phyloP scores from a whole-genome alignment of 2,888 invertebrate species.

The Pelosia muscerda region DNA sequence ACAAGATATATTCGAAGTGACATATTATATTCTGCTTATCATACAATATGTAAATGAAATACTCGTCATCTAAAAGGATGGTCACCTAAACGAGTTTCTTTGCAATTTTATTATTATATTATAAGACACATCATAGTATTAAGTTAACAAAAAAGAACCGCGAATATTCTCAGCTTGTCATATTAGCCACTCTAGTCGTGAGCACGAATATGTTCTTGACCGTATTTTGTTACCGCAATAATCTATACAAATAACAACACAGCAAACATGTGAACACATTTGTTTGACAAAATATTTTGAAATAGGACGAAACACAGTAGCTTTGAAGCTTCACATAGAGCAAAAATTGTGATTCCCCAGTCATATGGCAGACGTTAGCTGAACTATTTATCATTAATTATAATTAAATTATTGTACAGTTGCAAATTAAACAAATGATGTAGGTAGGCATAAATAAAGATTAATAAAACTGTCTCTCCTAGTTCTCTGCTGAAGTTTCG shows the following conservation, averaged over 20 bases:
- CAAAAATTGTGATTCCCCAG: constrained; percentile 49
- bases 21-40: constrained; percentile 19
- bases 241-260: constrained; percentile 29
- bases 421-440: background rate
- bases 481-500: too few species aligned
- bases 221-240: background rate
- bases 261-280: constrained; percentile 32
- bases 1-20: constrained; percentile 30
- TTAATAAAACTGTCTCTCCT: too few species aligned
- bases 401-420: background rate
- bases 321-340: constrained; percentile 50
- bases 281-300: constrained; percentile 20
- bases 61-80: constrained; percentile 15
- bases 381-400: background rate
- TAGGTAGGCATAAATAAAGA: too few species aligned
- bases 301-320: constrained; percentile 44
- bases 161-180: background rate
- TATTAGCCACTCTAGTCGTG: background rate
- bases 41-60: constrained; percentile 22
- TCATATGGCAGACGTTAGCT: constrained; percentile 36
- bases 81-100: constrained; percentile 18
- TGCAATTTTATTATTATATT: constrained; percentile 3
- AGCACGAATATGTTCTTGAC: too few species aligned
- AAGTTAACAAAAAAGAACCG: background rate
- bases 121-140: too few species aligned